A percentile compares a stretch with the other conserved stretches of the same genome.
Evolutionary conservation across 2,797 vertebrate species (phyloP).

Genomic region (Oryzias sinensis): DNA sequence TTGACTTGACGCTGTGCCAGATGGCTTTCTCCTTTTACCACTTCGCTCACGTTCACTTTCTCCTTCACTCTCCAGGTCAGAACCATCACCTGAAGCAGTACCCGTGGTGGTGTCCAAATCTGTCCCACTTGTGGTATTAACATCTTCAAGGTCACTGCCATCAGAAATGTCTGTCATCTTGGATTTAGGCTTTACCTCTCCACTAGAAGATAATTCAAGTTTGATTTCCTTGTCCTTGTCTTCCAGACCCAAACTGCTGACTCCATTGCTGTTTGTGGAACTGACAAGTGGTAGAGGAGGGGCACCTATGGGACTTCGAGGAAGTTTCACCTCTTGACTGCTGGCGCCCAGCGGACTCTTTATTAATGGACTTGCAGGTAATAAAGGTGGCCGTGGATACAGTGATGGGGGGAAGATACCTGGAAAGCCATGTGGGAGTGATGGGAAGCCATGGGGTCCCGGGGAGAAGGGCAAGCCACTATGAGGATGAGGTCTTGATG

Average conservation of each 20-base stretch:
- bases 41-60: slow-evolving; percentile 85
- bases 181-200: slow-evolving; percentile 84
- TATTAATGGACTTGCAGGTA: slow-evolving; percentile 89
- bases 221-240: slow-evolving; percentile 82
- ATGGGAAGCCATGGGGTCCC: slow-evolving; percentile 84
- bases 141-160: slow-evolving; percentile 93
- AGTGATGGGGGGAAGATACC: slow-evolving; percentile 93
- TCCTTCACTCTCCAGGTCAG: slow-evolving; percentile 91
- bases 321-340: slow-evolving; percentile 88
- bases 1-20: slow-evolving; percentile 63
- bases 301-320: slow-evolving; percentile 84
- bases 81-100: slow-evolving; percentile 87
- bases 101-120: slow-evolving; percentile 97
- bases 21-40: slow-evolving; percentile 77
- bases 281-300: slow-evolving; percentile 85
- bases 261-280: slow-evolving; percentile 79
- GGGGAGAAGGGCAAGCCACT: slow-evolving; percentile 87
- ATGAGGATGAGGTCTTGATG: slow-evolving; percentile 86
- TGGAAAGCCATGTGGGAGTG: slow-evolving; percentile 90
- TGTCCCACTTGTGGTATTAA: slow-evolving; percentile 95
- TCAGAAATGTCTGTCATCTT: slow-evolving; percentile 92
- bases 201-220: slow-evolving; percentile 81
- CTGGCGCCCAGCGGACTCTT: slow-evolving; percentile 88
- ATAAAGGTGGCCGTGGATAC: slow-evolving; percentile 91
- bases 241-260: slow-evolving; percentile 67